Evolutionary conservation across 2,113 vertebrate genomes (phyloP), one percentile per base, ranked within the genome.

Genomic region (Corydoras maculifer): DNA sequence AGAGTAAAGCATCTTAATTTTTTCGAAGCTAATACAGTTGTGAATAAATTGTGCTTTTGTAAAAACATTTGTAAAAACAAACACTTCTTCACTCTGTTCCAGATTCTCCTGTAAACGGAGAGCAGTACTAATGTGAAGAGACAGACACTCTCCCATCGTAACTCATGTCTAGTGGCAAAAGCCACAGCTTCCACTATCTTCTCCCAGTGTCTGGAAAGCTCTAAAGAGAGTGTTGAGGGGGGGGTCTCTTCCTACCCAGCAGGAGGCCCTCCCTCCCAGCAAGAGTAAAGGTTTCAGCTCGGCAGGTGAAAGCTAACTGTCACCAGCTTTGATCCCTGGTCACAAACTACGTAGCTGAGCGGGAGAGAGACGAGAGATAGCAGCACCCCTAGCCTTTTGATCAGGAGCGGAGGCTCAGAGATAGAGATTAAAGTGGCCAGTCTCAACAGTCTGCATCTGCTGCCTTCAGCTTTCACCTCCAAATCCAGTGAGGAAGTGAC

Each of bases 271-370:
- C 78, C 86, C 83, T 84, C 78, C 78, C 79, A 79, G 79, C 82
- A 78, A 87, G 84, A 88, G 82, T 79, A 82, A 86, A 85, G 86
- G 86, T 74, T 79, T 85, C 29, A 9, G 68, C 87, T 88, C 87
- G 72, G 71, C 87, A 90, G 89, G 88, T 74, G 77, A 90, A 90
- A 88, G 87, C 89, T 88, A 89, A 90, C 89, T 86, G 84, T 85
- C 82, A 86, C 79, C 81, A 78, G 84, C 90, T 91, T 91, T 91
- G 90, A 91, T 90, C 90, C 87, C 86, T 80, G 66, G 77, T 75
- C 84, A 86, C 85, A 86, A 85, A 84, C 69, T 80, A 79, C 75
- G 76, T 79, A 84, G 79, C 78, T 43, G 35, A 43, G 7, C 35
- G 35, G 35, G 35, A 43, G 35, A 5, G 35, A 43, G 35, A 43